These are phyloP conservation scores for Pseudococcus viburni DNA, from an alignment of 2,888 invertebrate species.

Conservation along the genomic window DNA sequence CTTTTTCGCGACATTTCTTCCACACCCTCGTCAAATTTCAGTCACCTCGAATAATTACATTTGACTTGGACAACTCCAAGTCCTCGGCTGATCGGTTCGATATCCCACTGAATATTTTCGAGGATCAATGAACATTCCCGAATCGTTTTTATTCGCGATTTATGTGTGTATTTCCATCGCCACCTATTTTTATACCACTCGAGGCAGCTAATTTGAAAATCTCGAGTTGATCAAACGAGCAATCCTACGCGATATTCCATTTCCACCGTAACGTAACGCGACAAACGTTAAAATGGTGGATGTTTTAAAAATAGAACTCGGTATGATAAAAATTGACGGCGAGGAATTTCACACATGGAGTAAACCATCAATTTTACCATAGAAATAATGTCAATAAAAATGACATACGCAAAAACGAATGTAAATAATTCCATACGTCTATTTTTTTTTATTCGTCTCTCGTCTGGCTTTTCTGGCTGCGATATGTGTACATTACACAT, in stretches of 20 bases:
- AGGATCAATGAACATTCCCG: neutral
- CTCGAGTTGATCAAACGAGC: constrained; percentile 8
- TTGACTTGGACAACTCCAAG: neutral
- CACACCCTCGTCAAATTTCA: constrained; percentile 11
- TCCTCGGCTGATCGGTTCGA: neutral
- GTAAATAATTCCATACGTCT: constrained; percentile 43
- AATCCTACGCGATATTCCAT: neutral
- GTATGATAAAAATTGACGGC: constrained; percentile 34
- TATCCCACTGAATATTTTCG: neutral
- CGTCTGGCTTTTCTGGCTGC: no score
- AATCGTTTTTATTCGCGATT: neutral
- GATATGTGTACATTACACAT: neutral
- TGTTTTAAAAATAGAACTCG: constrained; percentile 29
- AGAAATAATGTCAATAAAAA: constrained; percentile 53
- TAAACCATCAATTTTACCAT: constrained; percentile 36
- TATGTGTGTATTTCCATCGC: neutral
- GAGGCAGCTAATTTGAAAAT: constrained; percentile 18
- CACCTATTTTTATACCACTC: neutral
- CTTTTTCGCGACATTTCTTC: neutral
- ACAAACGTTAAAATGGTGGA: constrained; percentile 30
- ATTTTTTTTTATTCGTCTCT: neutral
- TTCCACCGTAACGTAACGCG: constrained; percentile 30
- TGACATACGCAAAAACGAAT: constrained; percentile 37
- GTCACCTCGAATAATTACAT: neutral
- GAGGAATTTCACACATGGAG: constrained; percentile 45